phyloP scores from a whole-genome alignment of 2,113 vertebrate species.

The Odocoileus virginianus region DNA sequence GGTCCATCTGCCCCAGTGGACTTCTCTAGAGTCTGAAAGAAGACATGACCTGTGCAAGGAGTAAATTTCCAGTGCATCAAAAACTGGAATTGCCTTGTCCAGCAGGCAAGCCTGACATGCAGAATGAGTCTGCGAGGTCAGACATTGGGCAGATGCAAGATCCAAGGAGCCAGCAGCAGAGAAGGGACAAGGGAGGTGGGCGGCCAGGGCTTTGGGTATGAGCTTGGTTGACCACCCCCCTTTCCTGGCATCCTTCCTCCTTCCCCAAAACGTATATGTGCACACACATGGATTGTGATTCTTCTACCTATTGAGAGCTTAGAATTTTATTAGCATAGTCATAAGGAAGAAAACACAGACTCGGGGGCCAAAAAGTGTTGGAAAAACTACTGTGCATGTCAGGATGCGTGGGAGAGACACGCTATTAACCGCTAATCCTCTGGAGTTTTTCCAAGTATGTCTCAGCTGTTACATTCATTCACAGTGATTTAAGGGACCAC shows the following conservation, averaged over 20 bases:
- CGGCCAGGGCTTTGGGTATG: background rate
- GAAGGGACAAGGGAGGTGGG: rapidly evolving
- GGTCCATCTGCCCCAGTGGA: background rate
- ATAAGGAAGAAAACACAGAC: background rate
- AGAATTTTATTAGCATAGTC: background rate
- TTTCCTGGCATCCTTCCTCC: background rate
- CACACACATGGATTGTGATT: background rate
- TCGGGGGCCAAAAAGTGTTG: background rate
- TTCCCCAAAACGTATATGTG: background rate
- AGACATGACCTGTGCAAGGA: background rate
- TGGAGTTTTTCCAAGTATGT: slow-evolving; percentile 2
- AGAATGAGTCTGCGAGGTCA: background rate
- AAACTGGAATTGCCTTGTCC: background rate
- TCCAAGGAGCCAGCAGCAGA: background rate
- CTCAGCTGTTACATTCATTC: background rate
- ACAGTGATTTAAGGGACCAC: background rate
- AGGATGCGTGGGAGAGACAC: background rate
- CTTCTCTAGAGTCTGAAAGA: background rate
- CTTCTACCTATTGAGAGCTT: background rate
- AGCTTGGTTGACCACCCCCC: too few species aligned
- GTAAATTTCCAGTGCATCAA: background rate
- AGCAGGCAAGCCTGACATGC: background rate
- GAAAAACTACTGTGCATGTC: background rate
- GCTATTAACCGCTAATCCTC: background rate
- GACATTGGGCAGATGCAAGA: background rate